phyloP scores from a whole-genome alignment of 2,888 invertebrate species.

The Eumacrocentrus americanus region DNA sequence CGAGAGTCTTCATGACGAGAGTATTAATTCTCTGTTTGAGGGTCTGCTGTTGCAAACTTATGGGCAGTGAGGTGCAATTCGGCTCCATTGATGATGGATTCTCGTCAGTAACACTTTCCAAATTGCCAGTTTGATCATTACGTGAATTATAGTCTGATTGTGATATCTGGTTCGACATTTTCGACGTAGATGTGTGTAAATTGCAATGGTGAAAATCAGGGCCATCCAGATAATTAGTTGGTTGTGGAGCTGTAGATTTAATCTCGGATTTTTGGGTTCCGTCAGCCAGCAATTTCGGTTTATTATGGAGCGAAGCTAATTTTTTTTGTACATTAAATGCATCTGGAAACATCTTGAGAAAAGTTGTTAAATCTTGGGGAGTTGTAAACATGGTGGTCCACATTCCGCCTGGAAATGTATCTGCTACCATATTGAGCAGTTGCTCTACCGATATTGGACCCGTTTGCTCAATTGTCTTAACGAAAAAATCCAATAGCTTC shows the following conservation, averaged over 20 bases:
- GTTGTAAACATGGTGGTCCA: constrained; percentile 91
- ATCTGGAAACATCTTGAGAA: constrained; percentile 91
- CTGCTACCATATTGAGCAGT: constrained; percentile 80
- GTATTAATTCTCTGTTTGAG: constrained; percentile 88
- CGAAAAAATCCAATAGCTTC: constrained; percentile 81
- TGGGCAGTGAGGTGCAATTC: constrained; percentile 50
- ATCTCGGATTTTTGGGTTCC: constrained; percentile 12
- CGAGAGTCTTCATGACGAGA: constrained; percentile 85
- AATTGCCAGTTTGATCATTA: constrained; percentile 29
- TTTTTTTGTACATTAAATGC: constrained; percentile 93
- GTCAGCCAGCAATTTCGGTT: constrained; percentile 66
- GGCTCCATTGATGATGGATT: constrained; percentile 43
- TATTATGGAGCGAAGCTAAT: constrained; percentile 82
- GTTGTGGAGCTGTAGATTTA: constrained; percentile 21
- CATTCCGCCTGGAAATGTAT: constrained; percentile 76
- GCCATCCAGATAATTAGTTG: constrained; percentile 26
- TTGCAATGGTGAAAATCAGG: constrained; percentile 24
- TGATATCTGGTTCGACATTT: constrained; percentile 24
- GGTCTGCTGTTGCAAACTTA: constrained; percentile 66
- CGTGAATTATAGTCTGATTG: constrained; percentile 40
- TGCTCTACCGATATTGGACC: constrained; percentile 87
- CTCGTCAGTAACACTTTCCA: constrained; percentile 16
- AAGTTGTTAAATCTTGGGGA: constrained; percentile 86
- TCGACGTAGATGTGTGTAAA: constrained; percentile 9
- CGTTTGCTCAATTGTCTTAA: constrained; percentile 80